Percentiles rank a stretch among this genome's conserved stretches.
Evolutionary conservation across 2,113 vertebrate genomes (phyloP).

Genomic region (Ctenomys sociabilis): DNA sequence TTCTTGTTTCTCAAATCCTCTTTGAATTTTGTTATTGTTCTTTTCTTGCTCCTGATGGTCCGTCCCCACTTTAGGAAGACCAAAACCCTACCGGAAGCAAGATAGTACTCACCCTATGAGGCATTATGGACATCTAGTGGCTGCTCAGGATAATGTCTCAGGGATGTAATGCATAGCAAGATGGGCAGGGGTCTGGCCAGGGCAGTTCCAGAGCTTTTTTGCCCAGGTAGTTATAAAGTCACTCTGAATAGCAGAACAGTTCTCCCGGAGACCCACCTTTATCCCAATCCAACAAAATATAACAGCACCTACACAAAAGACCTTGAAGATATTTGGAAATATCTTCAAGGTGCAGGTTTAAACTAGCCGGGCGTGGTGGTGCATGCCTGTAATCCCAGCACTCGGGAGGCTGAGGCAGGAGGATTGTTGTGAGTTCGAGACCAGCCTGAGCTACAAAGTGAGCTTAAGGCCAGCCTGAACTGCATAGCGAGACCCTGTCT

Average conservation of each 20-base stretch:
- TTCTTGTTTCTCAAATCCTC: neutral
- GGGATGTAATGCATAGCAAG: neutral
- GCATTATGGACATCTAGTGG: slow-evolving; percentile 80
- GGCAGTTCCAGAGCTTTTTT: neutral
- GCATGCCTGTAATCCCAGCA: too few relatives aligned
- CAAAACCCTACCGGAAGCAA: neutral
- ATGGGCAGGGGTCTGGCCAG: neutral
- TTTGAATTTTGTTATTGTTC: neutral
- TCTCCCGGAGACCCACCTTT: neutral
- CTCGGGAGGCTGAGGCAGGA: too few relatives aligned
- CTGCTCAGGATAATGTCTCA: slow-evolving; percentile 62
- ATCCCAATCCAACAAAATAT: neutral
- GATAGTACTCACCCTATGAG: slow-evolving; percentile 48
- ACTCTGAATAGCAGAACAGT: neutral
- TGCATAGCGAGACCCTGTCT: too few relatives aligned
- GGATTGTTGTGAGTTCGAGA: too few relatives aligned
- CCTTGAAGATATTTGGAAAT: neutral
- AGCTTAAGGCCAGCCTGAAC: too few relatives aligned
- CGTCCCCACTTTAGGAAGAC: neutral
- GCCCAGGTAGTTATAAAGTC: neutral
- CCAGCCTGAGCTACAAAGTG: too few relatives aligned
- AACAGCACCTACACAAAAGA: neutral
- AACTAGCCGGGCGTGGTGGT: too few relatives aligned
- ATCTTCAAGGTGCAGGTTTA: slow-evolving; percentile 43
- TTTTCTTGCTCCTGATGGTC: neutral